Base-by-base conservation (phyloP, 2,888 invertebrate genomes). In the Drosophila percnosoma region DNA sequence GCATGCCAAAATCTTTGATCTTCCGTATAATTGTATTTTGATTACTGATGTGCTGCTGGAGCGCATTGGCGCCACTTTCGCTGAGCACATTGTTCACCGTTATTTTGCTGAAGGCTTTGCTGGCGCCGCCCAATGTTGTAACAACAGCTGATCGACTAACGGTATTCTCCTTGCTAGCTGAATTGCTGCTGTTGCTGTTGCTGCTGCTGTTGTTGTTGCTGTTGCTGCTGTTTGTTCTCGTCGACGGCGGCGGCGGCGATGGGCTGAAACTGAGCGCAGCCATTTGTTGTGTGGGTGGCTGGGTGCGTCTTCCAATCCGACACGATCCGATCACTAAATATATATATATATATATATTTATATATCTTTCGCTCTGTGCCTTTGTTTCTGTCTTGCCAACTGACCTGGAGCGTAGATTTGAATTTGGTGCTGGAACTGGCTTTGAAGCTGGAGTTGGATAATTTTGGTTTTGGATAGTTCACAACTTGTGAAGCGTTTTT, bases 1-100 rank as follows among this genome's bases (percentile, higher is more conserved):
- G 87, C 92, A 93, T 93, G 34, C 92, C 92, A 63, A 92, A 92
- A 68, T 93, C 93, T 59, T 92, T 91, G 58, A 93, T 92, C 73
- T 93, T 92, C 7, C 92, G 90, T 8, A 93, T 91, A 33, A 93
- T 92, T 18, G 92, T 89, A 66, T 92, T 92, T 29, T 88, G 91
- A 73, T 90, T 90, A 69, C 84, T 89, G 36, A 90, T 90, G 51
- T 91, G 77, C 70, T 81, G 82, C 48, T 90, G 80, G 61, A 86
- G 59, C 48, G 90, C 78, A 53, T 92, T 92, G 42, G 81, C 75
- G 57, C 88, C 90, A 45, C 78, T 92, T 61, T 91, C 91, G 69
- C 87, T 91, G 27, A 91, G 77, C 36, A 91, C 92, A 81, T 89
- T 92, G 72, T 92, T 90, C 5, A 92, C 91, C 29, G 90, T 92